Conservation (phyloP, 2,797 vertebrate species). For the Sebastes paucispinis region DNA sequence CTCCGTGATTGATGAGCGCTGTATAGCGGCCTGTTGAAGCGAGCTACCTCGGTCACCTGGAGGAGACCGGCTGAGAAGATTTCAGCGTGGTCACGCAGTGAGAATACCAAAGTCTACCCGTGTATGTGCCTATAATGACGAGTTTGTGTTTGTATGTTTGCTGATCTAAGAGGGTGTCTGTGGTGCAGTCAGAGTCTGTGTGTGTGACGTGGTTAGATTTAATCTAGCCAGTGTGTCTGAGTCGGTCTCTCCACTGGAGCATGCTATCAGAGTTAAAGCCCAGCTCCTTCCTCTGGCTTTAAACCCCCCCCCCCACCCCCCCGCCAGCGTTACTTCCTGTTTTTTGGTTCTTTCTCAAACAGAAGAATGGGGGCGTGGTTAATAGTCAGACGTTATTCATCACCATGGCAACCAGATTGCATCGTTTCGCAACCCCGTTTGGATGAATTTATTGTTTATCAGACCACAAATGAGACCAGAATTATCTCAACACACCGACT, state of each 20-base stretch:
- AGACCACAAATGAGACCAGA: no score
- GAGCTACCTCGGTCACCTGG: conserved; percentile 68
- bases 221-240: not conserved
- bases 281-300: conserved; percentile 9
- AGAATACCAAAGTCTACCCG: not conserved
- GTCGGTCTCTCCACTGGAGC: conserved; percentile 9
- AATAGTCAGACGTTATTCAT: no score
- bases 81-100: not conserved
- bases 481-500: no score
- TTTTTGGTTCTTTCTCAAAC: no score
- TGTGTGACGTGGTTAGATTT: conserved; percentile 3
- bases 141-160: not conserved
- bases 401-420: no score
- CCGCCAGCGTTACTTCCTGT: no score
- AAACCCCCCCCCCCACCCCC: no score
- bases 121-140: not conserved
- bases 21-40: conserved; percentile 71
- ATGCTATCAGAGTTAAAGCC: conserved; percentile 4
- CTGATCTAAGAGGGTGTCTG: not conserved
- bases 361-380: no score
- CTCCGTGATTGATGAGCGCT: conserved; percentile 79
- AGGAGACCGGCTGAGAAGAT: conserved; percentile 27
- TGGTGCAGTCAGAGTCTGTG: not conserved
- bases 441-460: no score
- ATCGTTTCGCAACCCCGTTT: no score